Conservation (phyloP, 2,113 vertebrate species). For the Gymnarchus niloticus region DNA sequence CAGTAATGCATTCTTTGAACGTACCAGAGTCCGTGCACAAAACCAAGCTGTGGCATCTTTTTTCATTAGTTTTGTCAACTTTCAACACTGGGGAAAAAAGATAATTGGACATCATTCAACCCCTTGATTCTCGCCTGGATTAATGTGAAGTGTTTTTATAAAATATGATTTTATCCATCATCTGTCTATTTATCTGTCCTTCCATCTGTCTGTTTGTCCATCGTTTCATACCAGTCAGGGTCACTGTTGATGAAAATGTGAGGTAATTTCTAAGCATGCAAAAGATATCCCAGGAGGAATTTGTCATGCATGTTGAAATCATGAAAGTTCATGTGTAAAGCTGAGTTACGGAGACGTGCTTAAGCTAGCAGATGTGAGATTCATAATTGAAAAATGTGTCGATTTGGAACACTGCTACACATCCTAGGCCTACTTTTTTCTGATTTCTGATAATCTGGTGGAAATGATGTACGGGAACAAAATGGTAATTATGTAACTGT, state of each 20-base stretch:
- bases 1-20: not conserved
- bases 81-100: not conserved
- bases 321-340: not conserved
- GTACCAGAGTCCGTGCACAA: not conserved
- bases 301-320: not conserved
- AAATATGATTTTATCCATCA: not conserved
- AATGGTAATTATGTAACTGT: not conserved
- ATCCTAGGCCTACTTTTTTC: not conserved
- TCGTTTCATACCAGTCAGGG: not conserved
- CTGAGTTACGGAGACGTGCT: not conserved
- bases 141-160: not conserved
- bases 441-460: not conserved
- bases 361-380: not conserved
- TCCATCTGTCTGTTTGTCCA: not conserved
- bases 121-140: not conserved
- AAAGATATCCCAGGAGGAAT: not conserved
- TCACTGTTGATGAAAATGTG: not conserved
- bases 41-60: not conserved
- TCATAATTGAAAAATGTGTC: not conserved
- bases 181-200: not conserved
- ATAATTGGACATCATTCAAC: not conserved
- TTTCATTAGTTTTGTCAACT: not conserved
- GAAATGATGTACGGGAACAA: not conserved
- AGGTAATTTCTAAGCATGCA: not conserved
- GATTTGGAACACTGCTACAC: not conserved